Percentiles rank a stretch among this genome's conserved stretches.
These are phyloP conservation scores for Aleiodes sp. DNA, from an alignment of 1,140 invertebrate species.

Conservation along the genomic window DNA sequence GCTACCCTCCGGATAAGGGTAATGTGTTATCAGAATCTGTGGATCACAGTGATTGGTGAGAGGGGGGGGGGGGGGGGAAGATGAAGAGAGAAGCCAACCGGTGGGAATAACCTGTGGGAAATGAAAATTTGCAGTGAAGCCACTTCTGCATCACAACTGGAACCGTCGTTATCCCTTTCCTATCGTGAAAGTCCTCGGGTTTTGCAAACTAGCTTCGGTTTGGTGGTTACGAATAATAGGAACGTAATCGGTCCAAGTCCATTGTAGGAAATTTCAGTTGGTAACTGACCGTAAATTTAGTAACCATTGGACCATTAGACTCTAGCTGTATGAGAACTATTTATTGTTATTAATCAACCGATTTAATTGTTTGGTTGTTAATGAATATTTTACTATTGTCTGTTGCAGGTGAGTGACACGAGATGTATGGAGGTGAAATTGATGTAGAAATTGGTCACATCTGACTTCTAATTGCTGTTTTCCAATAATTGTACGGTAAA, in stretches of 20 bases:
- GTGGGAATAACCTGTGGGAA: not conserved
- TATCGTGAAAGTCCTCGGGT: not conserved
- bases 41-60: not conserved
- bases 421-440: too few relatives aligned
- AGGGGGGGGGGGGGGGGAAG: not conserved
- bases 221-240: slow-evolving; percentile 25
- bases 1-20: slow-evolving; percentile 26
- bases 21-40: slow-evolving; percentile 34
- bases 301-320: not conserved
- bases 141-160: not conserved
- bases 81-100: not conserved
- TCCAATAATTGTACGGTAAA: too few relatives aligned
- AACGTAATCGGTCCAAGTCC: slow-evolving; percentile 21
- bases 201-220: slow-evolving; percentile 22
- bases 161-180: slow-evolving; percentile 21
- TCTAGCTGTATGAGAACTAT: not conserved
- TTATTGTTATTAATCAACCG: slow-evolving; percentile 13
- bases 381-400: not conserved
- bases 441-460: too few relatives aligned
- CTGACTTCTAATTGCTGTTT: too few relatives aligned
- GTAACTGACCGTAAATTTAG: slow-evolving; percentile 13
- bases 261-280: slow-evolving; percentile 24
- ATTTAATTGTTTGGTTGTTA: not conserved
- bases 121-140: not conserved
- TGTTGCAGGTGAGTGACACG: not conserved